Evolutionary conservation across 1,140 invertebrate species (phyloP), one percentile per base, ranked within the genome.

Genomic region (Pissodes strobi): DNA sequence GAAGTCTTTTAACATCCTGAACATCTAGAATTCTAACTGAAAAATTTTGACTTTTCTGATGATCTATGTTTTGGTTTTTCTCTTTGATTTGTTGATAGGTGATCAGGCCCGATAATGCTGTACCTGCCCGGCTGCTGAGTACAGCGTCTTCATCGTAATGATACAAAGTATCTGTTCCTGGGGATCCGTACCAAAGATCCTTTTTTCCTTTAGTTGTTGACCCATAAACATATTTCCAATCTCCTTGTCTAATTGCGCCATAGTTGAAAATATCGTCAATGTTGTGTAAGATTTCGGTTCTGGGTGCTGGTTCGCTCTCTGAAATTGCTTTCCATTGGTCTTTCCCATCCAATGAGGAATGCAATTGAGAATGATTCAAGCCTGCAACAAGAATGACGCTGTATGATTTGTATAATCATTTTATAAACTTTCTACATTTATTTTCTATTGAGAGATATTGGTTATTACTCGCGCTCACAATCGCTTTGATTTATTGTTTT

Each of bases 181-280:
- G 73, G 17, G 86, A 83, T n/a, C 85, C 86, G 70, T 84, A 84
- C 84, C 88, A 86, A 2, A 70, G 69, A 67, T 86, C 82, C 49
- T 74, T 80, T 13, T 73, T 69, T 0, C 82, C 82, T 5, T 78
- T 67, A 10, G 72, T 64, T 0, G 76, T 79, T 1, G 79, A 83
- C 63, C 91, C 90, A 48, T 84, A 83, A 0, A 93, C 70, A 60
- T 91, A 85, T 76, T 94, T 94, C 81, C 85, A 93, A 52, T 88
- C 82, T 3, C 85, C 87, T 51, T 80, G 69, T 60, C 88, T 79
- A 9, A 92, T 77, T 0, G 86, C 85, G 3, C 79, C 80, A 61
- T 88, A 85, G 27, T 84, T 79, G 46, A 76, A 79, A 3, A 85
- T 76, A 13, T 87, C 85, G 68, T 94, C 91, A 64, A 93, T 90